phyloP scores from a whole-genome alignment of 2,113 vertebrate genomes.

The Carollia perspicillata region DNA sequence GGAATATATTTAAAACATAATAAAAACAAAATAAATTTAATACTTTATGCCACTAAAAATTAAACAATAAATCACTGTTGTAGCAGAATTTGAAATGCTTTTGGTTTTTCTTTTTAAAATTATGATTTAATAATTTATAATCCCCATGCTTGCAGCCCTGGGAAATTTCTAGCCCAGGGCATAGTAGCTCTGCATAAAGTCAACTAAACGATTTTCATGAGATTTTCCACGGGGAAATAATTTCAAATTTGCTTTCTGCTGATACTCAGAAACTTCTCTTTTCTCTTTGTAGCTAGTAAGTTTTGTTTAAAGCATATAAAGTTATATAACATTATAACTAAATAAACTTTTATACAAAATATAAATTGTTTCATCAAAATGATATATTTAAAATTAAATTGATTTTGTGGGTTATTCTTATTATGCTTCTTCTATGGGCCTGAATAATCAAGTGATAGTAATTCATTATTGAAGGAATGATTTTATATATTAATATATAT shows the following conservation, averaged over 20 bases:
- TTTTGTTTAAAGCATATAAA: slow-evolving; percentile 29
- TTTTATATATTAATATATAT: not conserved
- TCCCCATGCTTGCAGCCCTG: not conserved
- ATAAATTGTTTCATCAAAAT: not conserved
- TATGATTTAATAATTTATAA: slow-evolving; percentile 59
- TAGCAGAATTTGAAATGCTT: slow-evolving; percentile 41
- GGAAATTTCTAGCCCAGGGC: slow-evolving; percentile 19
- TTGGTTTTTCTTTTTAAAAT: slow-evolving; percentile 42
- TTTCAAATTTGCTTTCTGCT: slow-evolving; percentile 29
- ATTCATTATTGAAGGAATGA: not conserved
- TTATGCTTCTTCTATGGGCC: not conserved
- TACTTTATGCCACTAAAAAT: not conserved
- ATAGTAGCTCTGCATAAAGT: not conserved
- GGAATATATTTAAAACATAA: not conserved
- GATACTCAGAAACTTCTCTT: slow-evolving; percentile 8
- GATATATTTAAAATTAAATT: slow-evolving; percentile 19
- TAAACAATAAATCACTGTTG: not conserved
- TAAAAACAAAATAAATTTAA: not conserved
- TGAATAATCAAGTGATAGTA: not conserved
- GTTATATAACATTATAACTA: not conserved
- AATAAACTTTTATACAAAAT: slow-evolving; percentile 10
- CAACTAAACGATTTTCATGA: slow-evolving; percentile 40
- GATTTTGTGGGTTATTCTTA: not conserved
- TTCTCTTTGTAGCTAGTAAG: not conserved
- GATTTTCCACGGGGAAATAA: slow-evolving; percentile 46